phyloP scores from a whole-genome alignment of 2,888 invertebrate genomes.

The Drosophila tanythrix region DNA sequence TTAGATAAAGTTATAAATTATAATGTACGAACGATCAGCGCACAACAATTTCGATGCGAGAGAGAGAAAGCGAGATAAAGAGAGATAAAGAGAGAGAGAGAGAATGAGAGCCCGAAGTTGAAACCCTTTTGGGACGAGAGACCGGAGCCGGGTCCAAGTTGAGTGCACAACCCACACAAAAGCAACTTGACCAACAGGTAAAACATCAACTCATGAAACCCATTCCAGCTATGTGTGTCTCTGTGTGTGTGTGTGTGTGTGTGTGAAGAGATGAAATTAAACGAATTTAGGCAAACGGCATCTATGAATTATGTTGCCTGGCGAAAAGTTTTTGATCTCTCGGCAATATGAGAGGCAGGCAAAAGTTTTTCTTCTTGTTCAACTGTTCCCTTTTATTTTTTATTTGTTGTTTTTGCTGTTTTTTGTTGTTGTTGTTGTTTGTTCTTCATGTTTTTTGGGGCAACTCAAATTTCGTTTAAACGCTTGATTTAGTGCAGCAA shows the following conservation, averaged over 20 bases:
- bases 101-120: neutral
- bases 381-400: constrained; percentile 6
- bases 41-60: constrained; percentile 49
- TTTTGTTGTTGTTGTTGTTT: constrained; percentile 21
- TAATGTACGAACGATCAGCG: constrained; percentile 75
- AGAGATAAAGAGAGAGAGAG: neutral
- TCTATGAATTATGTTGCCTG: constrained; percentile 76
- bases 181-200: constrained; percentile 48
- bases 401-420: constrained; percentile 23
- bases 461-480: constrained; percentile 80
- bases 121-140: constrained; percentile 1
- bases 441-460: constrained; percentile 40
- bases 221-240: constrained; percentile 26
- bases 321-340: constrained; percentile 60
- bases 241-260: constrained; percentile 13
- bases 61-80: neutral
- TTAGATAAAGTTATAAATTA: constrained; percentile 84
- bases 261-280: constrained; percentile 70
- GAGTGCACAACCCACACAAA: constrained; percentile 47
- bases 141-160: constrained; percentile 3
- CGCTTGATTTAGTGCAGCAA: constrained; percentile 78
- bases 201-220: constrained; percentile 28
- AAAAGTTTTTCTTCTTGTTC: constrained; percentile 12
- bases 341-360: constrained; percentile 44
- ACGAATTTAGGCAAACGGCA: constrained; percentile 80